Base-by-base conservation (phyloP, 2,888 invertebrate species). In the Mesochorus sp. region DNA sequence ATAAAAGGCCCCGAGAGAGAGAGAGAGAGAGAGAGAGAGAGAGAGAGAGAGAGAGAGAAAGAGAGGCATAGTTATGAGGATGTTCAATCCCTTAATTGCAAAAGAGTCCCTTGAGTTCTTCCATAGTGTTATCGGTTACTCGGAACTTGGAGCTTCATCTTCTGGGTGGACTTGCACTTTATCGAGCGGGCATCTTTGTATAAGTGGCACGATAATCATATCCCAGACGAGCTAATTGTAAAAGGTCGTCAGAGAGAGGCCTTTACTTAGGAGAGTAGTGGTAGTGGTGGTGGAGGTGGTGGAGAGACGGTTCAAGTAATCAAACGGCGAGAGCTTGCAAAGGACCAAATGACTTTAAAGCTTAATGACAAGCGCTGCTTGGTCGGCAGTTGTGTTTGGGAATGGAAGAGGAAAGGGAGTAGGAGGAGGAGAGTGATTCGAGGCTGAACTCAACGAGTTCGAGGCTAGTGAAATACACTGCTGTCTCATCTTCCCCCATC, bases 221-320 rank as follows among this genome's bases (percentile, higher is more conserved):
- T 47, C 26, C 47, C 26, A 26, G 55, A 68, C 39, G 37, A n/a
- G 42, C 71, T 57, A 76, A 76, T 79, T 76, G 68, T 73, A 64
- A 79, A 76, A 73, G 61, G 51, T 53, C 37, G 61, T 77, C 76
- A 70, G 66, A 73, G n/a, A n/a, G 73, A 44, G 59, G 51, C 66
- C 49, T 73, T 66, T 68, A 39, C 57, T 59, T 44, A 70, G 19
- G 44, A 55, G 47, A 55, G 53, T 26, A 42, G n/a, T 26, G 47
- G 12, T n/a, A n/a, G n/a, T n/a, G 28, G 19, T n/a, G 19, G 31
- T 12, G 0, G 42, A 42, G 3, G n/a, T 10, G 10, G 61, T 26
- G 12, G 12, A n/a, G 19, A 14, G n/a, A 34, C 10, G 57, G 64
- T 51, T n/a, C 55, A 62, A 79, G 28, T 64, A 79, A 72, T 70